These are phyloP conservation scores for Varecia variegata DNA, from an alignment of 2,797 vertebrate genomes.

Conservation along the genomic window DNA sequence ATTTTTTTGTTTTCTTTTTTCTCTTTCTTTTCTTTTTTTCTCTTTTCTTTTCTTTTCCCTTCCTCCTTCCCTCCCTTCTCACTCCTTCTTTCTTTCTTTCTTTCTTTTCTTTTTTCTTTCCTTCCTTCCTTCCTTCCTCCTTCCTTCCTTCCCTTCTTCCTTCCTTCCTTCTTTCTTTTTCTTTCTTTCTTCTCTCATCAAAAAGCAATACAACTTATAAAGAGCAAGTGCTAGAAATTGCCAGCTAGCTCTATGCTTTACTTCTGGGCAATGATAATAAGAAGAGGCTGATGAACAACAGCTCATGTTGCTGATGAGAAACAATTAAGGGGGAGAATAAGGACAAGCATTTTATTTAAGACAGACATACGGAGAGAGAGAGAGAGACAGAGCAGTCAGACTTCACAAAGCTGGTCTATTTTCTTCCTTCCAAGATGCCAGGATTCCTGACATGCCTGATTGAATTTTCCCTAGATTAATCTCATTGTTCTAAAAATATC, in stretches of 20 bases:
- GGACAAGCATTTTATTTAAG: background rate
- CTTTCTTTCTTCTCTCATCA: background rate
- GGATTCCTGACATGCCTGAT: background rate
- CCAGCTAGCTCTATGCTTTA: conserved; percentile 51
- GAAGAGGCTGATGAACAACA: conserved; percentile 20
- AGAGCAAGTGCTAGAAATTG: background rate
- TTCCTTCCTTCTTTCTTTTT: no score
- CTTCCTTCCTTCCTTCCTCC: no score
- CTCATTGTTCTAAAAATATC: background rate
- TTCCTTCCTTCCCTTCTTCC: no score
- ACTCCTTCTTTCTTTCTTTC: background rate
- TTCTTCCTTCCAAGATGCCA: background rate
- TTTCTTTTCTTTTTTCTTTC: no score
- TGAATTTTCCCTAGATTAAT: background rate
- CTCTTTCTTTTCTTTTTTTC: background rate
- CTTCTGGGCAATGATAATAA: conserved; percentile 4
- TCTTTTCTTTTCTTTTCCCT: no score
- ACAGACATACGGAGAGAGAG: background rate
- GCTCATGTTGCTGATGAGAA: background rate
- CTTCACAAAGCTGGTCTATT: background rate
- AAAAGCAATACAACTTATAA: background rate
- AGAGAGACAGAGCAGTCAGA: background rate
- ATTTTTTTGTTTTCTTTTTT: background rate
- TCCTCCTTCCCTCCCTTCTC: no score
- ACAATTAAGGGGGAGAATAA: background rate